Evolutionary conservation across 2,888 invertebrate genomes (phyloP), one percentile per base, ranked within the genome.

Genomic region (Bhutanitis thaidina): DNA sequence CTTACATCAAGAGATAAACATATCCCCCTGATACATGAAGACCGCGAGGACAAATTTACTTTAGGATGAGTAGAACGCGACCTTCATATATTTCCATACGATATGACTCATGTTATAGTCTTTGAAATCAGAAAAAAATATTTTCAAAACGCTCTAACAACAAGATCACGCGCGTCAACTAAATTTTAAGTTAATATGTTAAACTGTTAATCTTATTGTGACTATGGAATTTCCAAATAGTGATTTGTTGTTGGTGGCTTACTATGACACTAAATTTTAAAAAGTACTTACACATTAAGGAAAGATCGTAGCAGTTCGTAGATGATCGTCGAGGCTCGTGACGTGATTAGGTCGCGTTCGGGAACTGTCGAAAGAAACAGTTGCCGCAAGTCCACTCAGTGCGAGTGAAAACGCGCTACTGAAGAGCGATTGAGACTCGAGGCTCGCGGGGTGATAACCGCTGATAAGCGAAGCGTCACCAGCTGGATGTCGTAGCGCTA

Each of bases 391-490:
- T 72, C 74, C 71, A 72, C 74, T 66, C 71, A 60, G 58, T 57
- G 63, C 68, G 71, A 77, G 71, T 76, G 78, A 74, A 71, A 69
- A 65, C 80, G 78, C 80, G 77, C 74, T 69, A 84, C 84, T 84
- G 77, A 58, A 55, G 53, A 46, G 54, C 55, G 52, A 20, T 46
- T 49, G 57, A 55, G 57, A 56, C 63, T 64, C 76, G 77, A 77
- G 80, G 75, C 79, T 76, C 77, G 74, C 71, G 68, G 73, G 77
- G 78, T 84, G 85, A 86, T 86, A 86, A 82, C 80, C 70, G 70
- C 78, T 85, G 85, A 86, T 86, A 86, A 84, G 77, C 77, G 71
- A 44, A 73, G 73, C 75, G 79, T 77, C 77, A 77, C 69, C 74
- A 62, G 55, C 65, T 65, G 63, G 65, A 66, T 69, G 67, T 60